Base-by-base conservation (phyloP, 2,113 vertebrate species). In the Tursiops truncatus region DNA sequence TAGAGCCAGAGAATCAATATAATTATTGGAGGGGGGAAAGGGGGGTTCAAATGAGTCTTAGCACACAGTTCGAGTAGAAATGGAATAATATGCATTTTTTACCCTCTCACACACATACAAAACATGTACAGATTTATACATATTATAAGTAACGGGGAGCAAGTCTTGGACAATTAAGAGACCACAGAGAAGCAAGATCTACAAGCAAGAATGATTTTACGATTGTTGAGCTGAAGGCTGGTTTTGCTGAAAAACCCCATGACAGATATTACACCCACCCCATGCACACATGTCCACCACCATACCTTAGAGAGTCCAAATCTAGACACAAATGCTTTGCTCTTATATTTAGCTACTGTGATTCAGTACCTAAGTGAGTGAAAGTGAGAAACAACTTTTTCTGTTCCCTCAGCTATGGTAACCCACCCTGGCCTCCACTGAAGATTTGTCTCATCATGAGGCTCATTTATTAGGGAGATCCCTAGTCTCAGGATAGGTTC, bases 81-180 rank as follows among this genome's bases (percentile, higher is more conserved):
- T 81, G 38, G 13, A 96, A 89, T 90, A 95, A 95, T 93, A 89
- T 62, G 20, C 31, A 79, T 94, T 86, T 93, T 90, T 90, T 73
- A 89, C 17, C 36, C 11, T 50, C 28, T 33, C 31, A 76, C 33
- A 88, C 67, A 73, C 8, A 65, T 44, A 96, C 56, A 76, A 91
- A 89, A 76, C 20, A 76, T 26, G 7, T 79, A 67, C 28, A 95
- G 33, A 90, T 65, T 71, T 85, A 91, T 68, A 86, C 10, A 86
- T 62, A 91, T 33, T 79, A 53, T n/a, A 85, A 36, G 10, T 47
- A 91, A 74, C 74, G 31, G 12, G 47, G 31, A 84, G 11, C 28
- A 86, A 82, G 41, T 56, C 62, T 82, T 63, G 21, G 50, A 81
- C 33, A 91, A 38, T 67, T 63, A 85, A 92, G 62, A 96, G n/a